A percentile compares a stretch with the other conserved stretches of the same genome.
Evolutionary conservation across 1,140 invertebrate genomes (phyloP).

Genomic region (roundworm (Caenorhabditis elegans)): DNA sequence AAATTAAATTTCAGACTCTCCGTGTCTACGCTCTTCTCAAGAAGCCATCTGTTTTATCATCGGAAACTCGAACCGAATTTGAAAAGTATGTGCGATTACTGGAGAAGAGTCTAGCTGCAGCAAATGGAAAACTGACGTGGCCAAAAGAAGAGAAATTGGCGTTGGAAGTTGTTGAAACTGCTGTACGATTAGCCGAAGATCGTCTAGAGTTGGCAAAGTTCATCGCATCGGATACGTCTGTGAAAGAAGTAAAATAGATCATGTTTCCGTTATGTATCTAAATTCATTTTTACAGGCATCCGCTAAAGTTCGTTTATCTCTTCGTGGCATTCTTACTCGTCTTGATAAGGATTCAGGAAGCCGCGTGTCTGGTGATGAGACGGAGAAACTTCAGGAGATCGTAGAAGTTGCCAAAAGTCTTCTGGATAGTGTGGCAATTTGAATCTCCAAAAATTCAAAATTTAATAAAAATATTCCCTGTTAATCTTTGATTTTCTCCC

Average conservation of each 20-base stretch:
- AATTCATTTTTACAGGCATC: not conserved
- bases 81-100: conserved; percentile 34
- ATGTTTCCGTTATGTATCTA: not conserved
- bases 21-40: conserved; percentile 19
- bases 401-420: not conserved
- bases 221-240: conserved; percentile 17
- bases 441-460: too few relatives aligned
- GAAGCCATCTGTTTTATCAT: not conserved
- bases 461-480: too few relatives aligned
- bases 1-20: conserved; percentile 5
- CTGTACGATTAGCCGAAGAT: not conserved
- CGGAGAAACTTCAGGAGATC: not conserved
- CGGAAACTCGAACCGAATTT: conserved; percentile 4
- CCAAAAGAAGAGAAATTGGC: not conserved
- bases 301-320: not conserved
- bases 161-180: not conserved
- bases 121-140: not conserved
- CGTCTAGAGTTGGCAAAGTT: not conserved
- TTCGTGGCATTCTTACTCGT: not conserved
- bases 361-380: not conserved
- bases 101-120: conserved; percentile 13
- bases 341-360: not conserved
- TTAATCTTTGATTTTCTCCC: too few relatives aligned
- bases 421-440: not conserved
- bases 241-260: not conserved